Evolutionary conservation across 2,888 invertebrate genomes (phyloP).

Genomic region (Icerya purchasi): DNA sequence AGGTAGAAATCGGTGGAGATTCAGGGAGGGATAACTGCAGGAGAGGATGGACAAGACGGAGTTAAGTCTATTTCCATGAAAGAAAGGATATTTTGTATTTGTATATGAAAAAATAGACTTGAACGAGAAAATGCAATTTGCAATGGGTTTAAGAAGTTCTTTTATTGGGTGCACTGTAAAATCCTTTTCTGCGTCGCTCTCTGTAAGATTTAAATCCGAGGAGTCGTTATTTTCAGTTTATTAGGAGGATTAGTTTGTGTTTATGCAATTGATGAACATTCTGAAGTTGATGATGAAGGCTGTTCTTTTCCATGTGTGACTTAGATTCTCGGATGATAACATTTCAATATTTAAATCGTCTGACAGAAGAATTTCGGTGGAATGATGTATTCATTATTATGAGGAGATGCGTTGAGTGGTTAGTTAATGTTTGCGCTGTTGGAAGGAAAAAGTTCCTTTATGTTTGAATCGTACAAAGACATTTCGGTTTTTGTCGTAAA

Average conservation of each 20-base stretch:
- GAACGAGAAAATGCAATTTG: too few relatives aligned
- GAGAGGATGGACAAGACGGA: too few relatives aligned
- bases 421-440: neutral
- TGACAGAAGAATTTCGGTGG: neutral
- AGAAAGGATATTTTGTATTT: too few relatives aligned
- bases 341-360: neutral
- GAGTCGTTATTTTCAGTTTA: neutral
- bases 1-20: too few relatives aligned
- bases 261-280: neutral
- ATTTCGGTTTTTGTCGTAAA: too few relatives aligned
- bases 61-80: too few relatives aligned
- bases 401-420: neutral
- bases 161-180: neutral
- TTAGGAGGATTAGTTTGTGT: neutral
- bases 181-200: neutral
- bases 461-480: too few relatives aligned
- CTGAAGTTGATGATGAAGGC: neutral
- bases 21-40: too few relatives aligned
- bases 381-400: neutral
- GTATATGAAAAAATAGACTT: too few relatives aligned
- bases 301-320: neutral
- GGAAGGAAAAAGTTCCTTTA: neutral
- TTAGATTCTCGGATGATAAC: neutral
- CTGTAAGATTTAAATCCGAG: neutral
- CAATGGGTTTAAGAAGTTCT: neutral